Evolutionary conservation across 2,888 invertebrate genomes (phyloP), one percentile per base, ranked within the genome.

Genomic region (Drosophila lacicola): DNA sequence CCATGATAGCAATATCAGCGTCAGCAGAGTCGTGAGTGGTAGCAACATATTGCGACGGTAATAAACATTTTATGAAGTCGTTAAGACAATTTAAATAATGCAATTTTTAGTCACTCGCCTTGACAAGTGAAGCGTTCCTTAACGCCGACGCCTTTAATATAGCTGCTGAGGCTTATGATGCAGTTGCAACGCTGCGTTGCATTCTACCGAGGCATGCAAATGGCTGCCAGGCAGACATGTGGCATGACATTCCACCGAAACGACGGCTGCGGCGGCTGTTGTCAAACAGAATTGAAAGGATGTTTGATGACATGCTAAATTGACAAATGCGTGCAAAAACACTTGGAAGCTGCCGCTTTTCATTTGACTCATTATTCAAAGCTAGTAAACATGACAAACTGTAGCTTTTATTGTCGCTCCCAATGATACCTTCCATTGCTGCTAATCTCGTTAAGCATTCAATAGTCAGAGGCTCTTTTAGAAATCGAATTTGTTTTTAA

Each of bases 261-360:
- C 57, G 51, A 25, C 53, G 42, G 47, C 56, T 3, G n/a, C 11
- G 61, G 69, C 83, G 73, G 88, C 80, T 70, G 61, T 68, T 77
- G 80, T 90, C 86, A 87, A 86, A 86, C 75, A 69, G 71, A 77
- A 88, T 82, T 74, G 79, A 89, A 90, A 91, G 91, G 90, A 90
- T 91, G 90, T 91, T 90, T 90, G 88, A 89, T 85, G 81, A 80
- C 81, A 91, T 90, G 90, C 91, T 89, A 90, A 91, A 90, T 90
- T 91, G 91, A 82, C 84, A 86, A 90, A 90, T 91, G 91, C 91
- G 90, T 91, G 90, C 90, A 89, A 90, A 84, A 81, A 70, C 71
- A 74, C 63, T 66, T 71, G 71, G 64, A 49, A 49, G 69, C 70
- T 71, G 75, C 67, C 78, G 74, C 80, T 68, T 46, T 74, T 49